A percentile compares a stretch with the other conserved stretches of the same genome.
phyloP scores from a whole-genome alignment of 2,888 invertebrate genomes.

The Sclerodermus sp. region DNA sequence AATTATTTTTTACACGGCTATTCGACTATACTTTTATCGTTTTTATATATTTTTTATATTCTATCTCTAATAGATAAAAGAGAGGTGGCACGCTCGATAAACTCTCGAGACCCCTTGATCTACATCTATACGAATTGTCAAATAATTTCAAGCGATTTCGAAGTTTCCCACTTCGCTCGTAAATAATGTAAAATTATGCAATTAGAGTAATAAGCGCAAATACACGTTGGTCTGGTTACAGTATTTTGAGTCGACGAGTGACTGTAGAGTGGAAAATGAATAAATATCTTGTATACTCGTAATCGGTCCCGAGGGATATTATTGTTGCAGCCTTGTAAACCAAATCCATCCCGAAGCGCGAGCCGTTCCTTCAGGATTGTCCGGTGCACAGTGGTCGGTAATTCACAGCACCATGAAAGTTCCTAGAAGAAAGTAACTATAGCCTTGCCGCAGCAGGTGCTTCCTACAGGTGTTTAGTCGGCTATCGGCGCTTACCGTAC shows the following conservation, averaged over 20 bases:
- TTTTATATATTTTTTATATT: slow-evolving; percentile 2
- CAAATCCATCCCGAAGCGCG: too few species aligned
- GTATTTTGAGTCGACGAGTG: slow-evolving; percentile 8
- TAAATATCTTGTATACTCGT: slow-evolving; percentile 12
- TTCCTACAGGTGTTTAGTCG: background rate
- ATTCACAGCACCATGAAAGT: background rate
- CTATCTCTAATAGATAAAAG: too few species aligned
- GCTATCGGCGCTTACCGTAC: too few species aligned
- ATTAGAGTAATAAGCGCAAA: slow-evolving; percentile 4
- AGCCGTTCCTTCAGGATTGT: too few species aligned
- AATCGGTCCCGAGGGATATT: too few species aligned
- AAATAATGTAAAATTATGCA: slow-evolving; percentile 19
- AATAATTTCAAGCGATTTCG: background rate
- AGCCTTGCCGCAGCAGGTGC: background rate
- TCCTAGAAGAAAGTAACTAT: background rate
- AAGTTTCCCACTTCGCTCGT: slow-evolving; percentile 5
- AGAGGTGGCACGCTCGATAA: too few species aligned
- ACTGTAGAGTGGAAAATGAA: slow-evolving; percentile 17
- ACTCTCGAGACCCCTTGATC: too few species aligned
- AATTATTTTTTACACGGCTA: background rate
- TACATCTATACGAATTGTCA: too few species aligned
- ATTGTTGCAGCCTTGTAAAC: too few species aligned
- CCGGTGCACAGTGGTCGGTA: too few species aligned
- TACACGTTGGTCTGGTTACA: slow-evolving; percentile 5
- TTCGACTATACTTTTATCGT: background rate